Conservation (phyloP, 2,888 invertebrate species). For the Cyclophora albipunctata region DNA sequence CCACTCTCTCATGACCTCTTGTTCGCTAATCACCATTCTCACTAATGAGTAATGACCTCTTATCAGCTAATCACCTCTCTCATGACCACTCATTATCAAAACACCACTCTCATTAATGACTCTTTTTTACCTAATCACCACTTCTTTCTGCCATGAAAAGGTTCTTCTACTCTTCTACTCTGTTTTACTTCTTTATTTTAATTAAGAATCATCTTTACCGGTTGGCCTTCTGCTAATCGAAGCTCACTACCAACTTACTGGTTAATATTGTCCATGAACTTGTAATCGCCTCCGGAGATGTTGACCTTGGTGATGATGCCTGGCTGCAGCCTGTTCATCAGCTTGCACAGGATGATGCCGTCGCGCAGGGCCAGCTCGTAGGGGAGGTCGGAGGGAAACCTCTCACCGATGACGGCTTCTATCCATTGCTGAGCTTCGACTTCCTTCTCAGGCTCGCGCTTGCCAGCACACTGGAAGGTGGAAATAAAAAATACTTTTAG, state of each 20-base stretch:
- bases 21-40: too few species aligned
- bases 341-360: constrained; percentile 88
- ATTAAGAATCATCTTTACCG: too few species aligned
- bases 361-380: constrained; percentile 89
- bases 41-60: too few species aligned
- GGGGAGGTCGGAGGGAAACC: constrained; percentile 80
- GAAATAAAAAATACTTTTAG: not conserved
- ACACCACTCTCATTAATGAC: too few species aligned
- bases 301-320: constrained; percentile 90
- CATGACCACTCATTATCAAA: too few species aligned
- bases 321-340: constrained; percentile 92
- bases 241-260: constrained; percentile 77
- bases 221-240: too few species aligned
- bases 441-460: constrained; percentile 86
- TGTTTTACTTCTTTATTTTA: too few species aligned
- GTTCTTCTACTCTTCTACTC: too few species aligned
- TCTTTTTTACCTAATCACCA: too few species aligned
- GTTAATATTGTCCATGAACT: constrained; percentile 96
- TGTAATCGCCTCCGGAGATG: constrained; percentile 91
- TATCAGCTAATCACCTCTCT: too few species aligned
- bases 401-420: constrained; percentile 85
- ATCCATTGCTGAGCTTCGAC: constrained; percentile 90
- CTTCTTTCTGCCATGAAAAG: too few species aligned
- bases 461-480: constrained; percentile 83
- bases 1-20: too few species aligned